phyloP scores from a whole-genome alignment of 2,888 invertebrate genomes.

The Norana najaformis region DNA sequence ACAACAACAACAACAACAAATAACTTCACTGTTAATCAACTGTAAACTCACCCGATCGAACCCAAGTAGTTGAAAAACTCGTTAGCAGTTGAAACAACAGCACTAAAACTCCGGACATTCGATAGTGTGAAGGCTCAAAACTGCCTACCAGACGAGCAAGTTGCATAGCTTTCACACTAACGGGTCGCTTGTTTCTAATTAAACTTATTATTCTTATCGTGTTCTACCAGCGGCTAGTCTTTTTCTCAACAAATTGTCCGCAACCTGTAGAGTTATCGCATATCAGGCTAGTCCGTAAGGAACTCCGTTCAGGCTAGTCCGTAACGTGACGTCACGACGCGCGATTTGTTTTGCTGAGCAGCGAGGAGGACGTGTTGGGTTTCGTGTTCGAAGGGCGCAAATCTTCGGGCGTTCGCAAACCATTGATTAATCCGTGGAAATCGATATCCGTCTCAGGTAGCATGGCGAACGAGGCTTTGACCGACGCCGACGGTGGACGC shows the following conservation, averaged over 20 bases:
- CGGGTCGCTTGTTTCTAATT: neutral
- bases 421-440: neutral
- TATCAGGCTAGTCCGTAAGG: too few species aligned
- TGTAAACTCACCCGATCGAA: neutral
- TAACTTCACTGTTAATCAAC: neutral
- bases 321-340: neutral
- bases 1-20: too few species aligned
- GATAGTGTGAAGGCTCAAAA: neutral
- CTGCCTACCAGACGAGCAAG: neutral
- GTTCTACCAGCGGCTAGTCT: neutral
- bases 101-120: neutral
- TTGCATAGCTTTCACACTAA: neutral
- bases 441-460: neutral
- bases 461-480: slow-evolving; percentile 13
- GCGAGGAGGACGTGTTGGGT: neutral
- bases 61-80: too few species aligned
- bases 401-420: neutral
- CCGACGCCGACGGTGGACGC: neutral
- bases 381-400: neutral
- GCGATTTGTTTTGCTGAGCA: neutral
- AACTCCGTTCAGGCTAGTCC: neutral
- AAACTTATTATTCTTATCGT: neutral
- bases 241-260: neutral
- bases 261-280: neutral
- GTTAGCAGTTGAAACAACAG: neutral